Evolutionary conservation across 2,113 vertebrate species (phyloP), one percentile per base, ranked within the genome.

Genomic region (Xenopus tropicalis): DNA sequence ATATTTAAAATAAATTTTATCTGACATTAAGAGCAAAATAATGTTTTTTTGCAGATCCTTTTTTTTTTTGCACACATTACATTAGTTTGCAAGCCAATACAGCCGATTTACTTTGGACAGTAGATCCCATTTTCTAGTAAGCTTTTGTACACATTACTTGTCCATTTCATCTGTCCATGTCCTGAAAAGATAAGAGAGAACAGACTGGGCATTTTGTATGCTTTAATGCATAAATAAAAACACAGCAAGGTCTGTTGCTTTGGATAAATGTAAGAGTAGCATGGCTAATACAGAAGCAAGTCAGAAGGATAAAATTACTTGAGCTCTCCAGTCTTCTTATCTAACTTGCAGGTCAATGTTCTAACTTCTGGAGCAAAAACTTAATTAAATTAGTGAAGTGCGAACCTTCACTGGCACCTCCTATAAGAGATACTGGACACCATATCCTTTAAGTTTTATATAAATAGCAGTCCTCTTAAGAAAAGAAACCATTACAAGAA

Each of bases 171-270:
- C 23, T 69, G 42, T 16, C 25, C n/a, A 63, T 76, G 52, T 69
- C 59, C 42, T 62, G 48, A 14, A 76, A 20, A 44, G 66, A 69
- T 52, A 74, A 68, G 23, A 11, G 51, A 52, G 48, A 69, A 69
- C 21, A 63, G 46, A 76, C 29, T 54, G 48, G 17, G 48, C 24
- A 29, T 58, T 61, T 68, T 62, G 10, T 16, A n/a, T 69, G 66
- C 61, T 62, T 52, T 62, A 75, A 62, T 69, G 66, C 48, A 62
- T 43, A 69, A 54, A 62, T 74, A 62, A 54, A 75, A 69, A 37
- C 14, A 54, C 23, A 21, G 16, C 23, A 69, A 43, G 65, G 65
- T 62, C 64, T 52, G 17, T 14, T 75, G 46, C 57, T 63, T 62
- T 14, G 43, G 25, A 17, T 62, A 44, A 16, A 62, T 62, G 19